Evolutionary conservation across 2,113 vertebrate species (phyloP).

Genomic region (Aptenodytes forsteri): DNA sequence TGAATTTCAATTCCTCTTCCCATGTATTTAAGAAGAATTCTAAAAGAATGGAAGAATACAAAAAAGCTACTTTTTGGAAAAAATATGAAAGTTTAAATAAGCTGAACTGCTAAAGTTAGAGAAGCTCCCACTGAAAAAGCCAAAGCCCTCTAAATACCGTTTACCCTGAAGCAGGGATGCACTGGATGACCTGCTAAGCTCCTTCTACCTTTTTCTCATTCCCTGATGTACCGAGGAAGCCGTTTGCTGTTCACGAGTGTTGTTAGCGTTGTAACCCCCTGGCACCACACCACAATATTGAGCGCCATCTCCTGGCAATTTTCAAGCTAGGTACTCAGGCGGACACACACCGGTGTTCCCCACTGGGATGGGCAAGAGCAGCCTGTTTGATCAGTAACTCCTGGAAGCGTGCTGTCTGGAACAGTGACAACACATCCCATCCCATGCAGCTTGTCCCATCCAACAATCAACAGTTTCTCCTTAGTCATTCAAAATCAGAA

Average conservation of each 20-base stretch:
- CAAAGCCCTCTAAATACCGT: background rate
- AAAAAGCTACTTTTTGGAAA: background rate
- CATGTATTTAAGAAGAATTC: background rate
- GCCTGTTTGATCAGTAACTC: background rate
- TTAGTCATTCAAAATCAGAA: background rate
- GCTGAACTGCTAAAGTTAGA: background rate
- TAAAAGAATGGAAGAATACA: background rate
- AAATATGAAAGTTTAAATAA: background rate
- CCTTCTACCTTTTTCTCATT: background rate
- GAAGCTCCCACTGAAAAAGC: background rate
- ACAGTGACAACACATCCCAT: background rate
- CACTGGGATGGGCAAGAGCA: background rate
- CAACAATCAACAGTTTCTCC: background rate
- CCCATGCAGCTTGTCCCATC: background rate
- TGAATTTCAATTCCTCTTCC: background rate
- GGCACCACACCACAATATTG: background rate
- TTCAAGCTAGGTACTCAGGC: too few relatives aligned
- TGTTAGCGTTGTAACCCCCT: too few relatives aligned
- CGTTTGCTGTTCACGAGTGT: too few relatives aligned
- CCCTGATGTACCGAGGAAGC: background rate
- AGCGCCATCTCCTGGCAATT: background rate
- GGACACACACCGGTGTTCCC: accelerated
- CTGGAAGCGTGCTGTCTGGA: background rate
- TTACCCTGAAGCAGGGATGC: background rate
- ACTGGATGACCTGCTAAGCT: background rate